Percentiles rank a stretch among this genome's conserved stretches.
phyloP scores from a whole-genome alignment of 2,888 invertebrate species.

The Drosophila affinis region DNA sequence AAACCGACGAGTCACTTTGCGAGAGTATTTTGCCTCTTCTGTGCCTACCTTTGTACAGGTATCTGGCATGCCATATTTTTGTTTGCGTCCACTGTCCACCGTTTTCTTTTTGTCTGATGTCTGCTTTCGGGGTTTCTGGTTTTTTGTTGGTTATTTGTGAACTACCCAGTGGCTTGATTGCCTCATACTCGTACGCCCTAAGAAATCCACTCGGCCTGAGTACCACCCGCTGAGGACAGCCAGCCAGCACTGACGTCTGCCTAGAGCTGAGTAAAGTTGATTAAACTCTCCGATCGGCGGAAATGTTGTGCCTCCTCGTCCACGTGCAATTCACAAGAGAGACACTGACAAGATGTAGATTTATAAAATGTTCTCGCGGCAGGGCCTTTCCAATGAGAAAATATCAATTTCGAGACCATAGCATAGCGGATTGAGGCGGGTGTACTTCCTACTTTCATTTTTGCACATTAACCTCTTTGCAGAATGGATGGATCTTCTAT shows the following conservation, averaged over 20 bases:
- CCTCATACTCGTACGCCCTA: slow-evolving; percentile 36
- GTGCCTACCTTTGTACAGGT: slow-evolving; percentile 20
- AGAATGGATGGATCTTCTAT: too few relatives aligned
- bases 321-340: too few relatives aligned
- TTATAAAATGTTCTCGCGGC: too few relatives aligned
- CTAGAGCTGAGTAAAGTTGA: slow-evolving; percentile 57
- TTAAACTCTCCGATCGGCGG: slow-evolving; percentile 44
- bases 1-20: slow-evolving; percentile 53
- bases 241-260: slow-evolving; percentile 26
- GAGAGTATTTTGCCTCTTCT: slow-evolving; percentile 12
- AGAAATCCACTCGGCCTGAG: slow-evolving; percentile 51
- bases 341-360: too few relatives aligned
- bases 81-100: slow-evolving; percentile 39
- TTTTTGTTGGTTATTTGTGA: slow-evolving; percentile 5
- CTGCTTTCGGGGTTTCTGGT: slow-evolving; percentile 32
- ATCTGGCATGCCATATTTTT: slow-evolving; percentile 61
- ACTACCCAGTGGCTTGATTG: slow-evolving; percentile 15
- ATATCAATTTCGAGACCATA: too few relatives aligned
- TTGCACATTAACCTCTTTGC: too few relatives aligned
- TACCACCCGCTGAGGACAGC: slow-evolving; percentile 35
- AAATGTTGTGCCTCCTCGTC: background rate
- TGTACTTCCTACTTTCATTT: too few relatives aligned
- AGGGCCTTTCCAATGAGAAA: too few relatives aligned
- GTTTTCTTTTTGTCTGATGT: slow-evolving; percentile 10
- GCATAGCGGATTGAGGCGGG: too few relatives aligned